Evolutionary conservation across 2,113 vertebrate genomes (phyloP), one percentile per base, ranked within the genome.

Genomic region (Lethenteron camtschaticum): DNA sequence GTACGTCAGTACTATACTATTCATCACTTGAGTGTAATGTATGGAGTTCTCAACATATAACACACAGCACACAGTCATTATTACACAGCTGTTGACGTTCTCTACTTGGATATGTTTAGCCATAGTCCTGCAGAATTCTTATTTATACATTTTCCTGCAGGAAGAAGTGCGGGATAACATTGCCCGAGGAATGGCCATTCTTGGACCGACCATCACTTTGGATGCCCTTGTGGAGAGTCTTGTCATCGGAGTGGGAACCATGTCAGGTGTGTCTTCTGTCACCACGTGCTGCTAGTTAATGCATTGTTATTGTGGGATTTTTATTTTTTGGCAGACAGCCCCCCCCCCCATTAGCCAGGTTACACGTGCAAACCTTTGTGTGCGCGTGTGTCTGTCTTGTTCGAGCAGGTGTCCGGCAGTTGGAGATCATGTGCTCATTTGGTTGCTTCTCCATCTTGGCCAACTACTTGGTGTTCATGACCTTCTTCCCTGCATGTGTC

Each of bases 401-500:
- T 56, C n/a, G 14, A 71, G 8, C 75, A 97, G 94, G 94, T 68
- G 91, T 97, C n/a, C 82, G 87, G 2, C 90, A 97, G 69, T 78
- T 97, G 72, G 94, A 97, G 77, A 91, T 96, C 73, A 94, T 97
- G 90, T 97, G 94, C 78, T 89, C 90, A 78, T 97, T 97, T 71
- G 91, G 94, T 72, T 96, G 91, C 74, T 88, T 96, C 85, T 97
- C 94, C 16, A 87, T 97, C 73, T 77, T 97, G 74, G 94, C 94
- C 77, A 97, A 96, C 81, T 97, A 96, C 77, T 95, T 97, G 20
- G 91, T 89, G 74, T 97, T 96, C 75, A 89, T 97, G 94, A 97
- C 90, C 11, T 96, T 97, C 81, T 97, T 97, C 77, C 91, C 94
- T 55, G 91, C 91, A 2, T 97, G 94, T 57, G 91, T 96, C 56